A percentile compares a stretch with the other conserved stretches of the same genome.
Conservation (phyloP, 2,113 vertebrate genomes). For the Anguilla japonica region DNA sequence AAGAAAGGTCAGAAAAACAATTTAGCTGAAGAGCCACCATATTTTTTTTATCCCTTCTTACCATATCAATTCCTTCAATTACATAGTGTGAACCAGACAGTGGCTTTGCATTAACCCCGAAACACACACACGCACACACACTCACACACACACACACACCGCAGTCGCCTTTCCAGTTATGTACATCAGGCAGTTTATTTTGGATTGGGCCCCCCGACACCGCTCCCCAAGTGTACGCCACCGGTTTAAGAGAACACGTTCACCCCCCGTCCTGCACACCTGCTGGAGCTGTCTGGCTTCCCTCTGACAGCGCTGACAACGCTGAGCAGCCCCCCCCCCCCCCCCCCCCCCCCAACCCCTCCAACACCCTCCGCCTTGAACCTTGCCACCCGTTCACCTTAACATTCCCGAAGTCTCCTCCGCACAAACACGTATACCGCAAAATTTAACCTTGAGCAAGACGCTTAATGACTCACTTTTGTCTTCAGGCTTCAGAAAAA, state of each 20-base stretch:
- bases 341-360: too few species aligned
- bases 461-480: too few species aligned
- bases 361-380: background rate
- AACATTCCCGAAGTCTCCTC: too few species aligned
- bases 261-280: constrained; percentile 50
- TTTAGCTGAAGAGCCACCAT: background rate
- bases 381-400: background rate
- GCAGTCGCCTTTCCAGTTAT: constrained; percentile 18
- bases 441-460: too few species aligned
- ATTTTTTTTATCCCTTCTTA: background rate
- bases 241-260: constrained; percentile 50
- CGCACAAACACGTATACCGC: background rate
- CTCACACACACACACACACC: constrained; percentile 34
- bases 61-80: background rate
- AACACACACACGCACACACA: constrained; percentile 36
- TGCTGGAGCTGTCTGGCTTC: constrained; percentile 55
- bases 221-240: constrained; percentile 42
- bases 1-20: background rate
- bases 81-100: constrained; percentile 9
- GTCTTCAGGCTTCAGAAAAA: too few species aligned
- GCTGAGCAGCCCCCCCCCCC: constrained; percentile 24
- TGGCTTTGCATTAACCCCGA: constrained; percentile 17
- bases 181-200: constrained; percentile 53
- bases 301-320: constrained; percentile 47
- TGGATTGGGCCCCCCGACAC: constrained; percentile 56